phyloP scores from a whole-genome alignment of 2,888 invertebrate genomes.

The Galerucella pusilla region DNA sequence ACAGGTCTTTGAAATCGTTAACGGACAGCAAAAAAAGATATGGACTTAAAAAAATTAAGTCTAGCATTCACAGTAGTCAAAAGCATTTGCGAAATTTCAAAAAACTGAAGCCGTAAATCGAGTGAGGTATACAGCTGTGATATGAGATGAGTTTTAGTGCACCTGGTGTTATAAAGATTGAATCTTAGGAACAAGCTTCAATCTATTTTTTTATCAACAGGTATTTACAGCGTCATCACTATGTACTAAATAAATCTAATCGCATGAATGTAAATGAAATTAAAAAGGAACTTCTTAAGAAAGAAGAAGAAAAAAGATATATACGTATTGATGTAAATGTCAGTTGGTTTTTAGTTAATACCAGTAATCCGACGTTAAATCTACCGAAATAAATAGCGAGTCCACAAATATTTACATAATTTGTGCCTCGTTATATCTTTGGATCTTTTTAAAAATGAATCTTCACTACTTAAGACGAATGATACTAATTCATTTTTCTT shows the following conservation, averaged over 20 bases:
- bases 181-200: too few species aligned
- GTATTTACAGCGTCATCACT: too few species aligned
- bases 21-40: too few species aligned
- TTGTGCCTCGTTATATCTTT: constrained; percentile 30
- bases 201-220: too few species aligned
- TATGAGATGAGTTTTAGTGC: too few species aligned
- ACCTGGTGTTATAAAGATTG: too few species aligned
- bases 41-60: too few species aligned
- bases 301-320: constrained; percentile 9
- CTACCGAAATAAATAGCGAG: constrained; percentile 23
- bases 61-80: too few species aligned
- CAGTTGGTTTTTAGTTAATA: background rate
- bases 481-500: constrained; percentile 31
- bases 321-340: background rate
- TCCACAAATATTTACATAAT: constrained; percentile 39
- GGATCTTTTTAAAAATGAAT: constrained; percentile 29
- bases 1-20: too few species aligned
- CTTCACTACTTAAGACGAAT: constrained; percentile 25
- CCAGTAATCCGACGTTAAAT: background rate
- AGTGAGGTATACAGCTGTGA: too few species aligned
- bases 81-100: too few species aligned
- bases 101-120: too few species aligned
- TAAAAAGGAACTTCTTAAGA: constrained; percentile 2
- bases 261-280: background rate
- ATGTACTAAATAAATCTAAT: background rate